Evolutionary conservation across 2,888 invertebrate genomes (phyloP).

Genomic region (Chloroclysta siterata): DNA sequence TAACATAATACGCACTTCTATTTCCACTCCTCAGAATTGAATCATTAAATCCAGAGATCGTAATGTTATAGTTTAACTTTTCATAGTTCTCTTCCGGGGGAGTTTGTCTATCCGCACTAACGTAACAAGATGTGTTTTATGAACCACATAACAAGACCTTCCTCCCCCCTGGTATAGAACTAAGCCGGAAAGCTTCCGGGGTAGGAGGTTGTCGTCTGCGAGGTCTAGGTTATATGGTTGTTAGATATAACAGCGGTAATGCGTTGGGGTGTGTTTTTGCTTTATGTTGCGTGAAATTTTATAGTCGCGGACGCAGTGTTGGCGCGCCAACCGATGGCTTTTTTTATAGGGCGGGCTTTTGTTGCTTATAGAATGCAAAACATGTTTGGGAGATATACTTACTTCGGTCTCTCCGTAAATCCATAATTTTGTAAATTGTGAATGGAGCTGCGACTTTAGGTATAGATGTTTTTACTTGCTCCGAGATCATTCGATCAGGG

Average conservation of each 20-base stretch:
- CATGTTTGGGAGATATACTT: slow-evolving; percentile 8
- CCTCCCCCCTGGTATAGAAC: slow-evolving; percentile 28
- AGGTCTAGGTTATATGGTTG: slow-evolving; percentile 63
- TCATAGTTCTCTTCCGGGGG: slow-evolving; percentile 73
- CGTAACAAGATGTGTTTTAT: slow-evolving; percentile 77
- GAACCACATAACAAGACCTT: slow-evolving; percentile 55
- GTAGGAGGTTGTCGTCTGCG: slow-evolving; percentile 35
- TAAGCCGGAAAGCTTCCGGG: slow-evolving; percentile 11
- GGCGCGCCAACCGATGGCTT: slow-evolving; percentile 47
- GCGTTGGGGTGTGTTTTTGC: slow-evolving; percentile 83
- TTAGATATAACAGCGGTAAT: slow-evolving; percentile 70
- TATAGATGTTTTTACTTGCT: no score
- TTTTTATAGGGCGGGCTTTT: slow-evolving; percentile 37
- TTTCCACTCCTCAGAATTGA: slow-evolving; percentile 18
- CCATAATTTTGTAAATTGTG: not conserved
- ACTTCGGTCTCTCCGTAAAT: not conserved
- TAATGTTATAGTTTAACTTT: slow-evolving; percentile 71
- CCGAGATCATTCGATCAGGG: no score
- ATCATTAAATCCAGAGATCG: slow-evolving; percentile 27
- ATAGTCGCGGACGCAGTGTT: slow-evolving; percentile 68
- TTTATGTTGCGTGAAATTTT: slow-evolving; percentile 85
- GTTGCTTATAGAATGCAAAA: slow-evolving; percentile 15
- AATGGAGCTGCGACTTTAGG: no score
- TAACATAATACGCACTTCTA: slow-evolving; percentile 1
- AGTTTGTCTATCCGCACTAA: slow-evolving; percentile 73